Base-by-base conservation (phyloP, 2,797 vertebrate species). In the Amniataba percoides region DNA sequence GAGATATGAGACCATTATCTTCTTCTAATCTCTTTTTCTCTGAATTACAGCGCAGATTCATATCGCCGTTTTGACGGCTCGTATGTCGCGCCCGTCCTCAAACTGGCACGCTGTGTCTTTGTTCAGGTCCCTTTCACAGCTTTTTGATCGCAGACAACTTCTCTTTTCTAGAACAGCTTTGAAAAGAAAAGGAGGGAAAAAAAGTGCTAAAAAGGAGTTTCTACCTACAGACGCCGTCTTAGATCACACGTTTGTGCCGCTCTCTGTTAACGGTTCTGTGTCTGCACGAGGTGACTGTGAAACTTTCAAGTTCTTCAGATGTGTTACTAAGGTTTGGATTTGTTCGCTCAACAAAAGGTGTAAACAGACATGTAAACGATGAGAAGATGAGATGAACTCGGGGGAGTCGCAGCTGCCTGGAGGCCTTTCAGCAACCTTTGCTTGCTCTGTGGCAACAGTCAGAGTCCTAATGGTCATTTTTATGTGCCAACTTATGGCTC, bases 1-100 rank as follows among this genome's bases (percentile, higher is more conserved):
- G 95, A 94, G 91, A 94, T 94, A 95, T 94, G 93, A 95, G 93
- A 94, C 94, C 89, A 95, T 96, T 95, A 95, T 94, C 92, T 90
- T 81, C 94, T 92, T 95, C 94, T 95, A 95, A 92, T 93, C 92
- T 95, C 94, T 95, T 95, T 94, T 92, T 90, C 90, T 94, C 86
- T 91, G 92, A 95, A 94, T 95, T 93, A 94, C 92, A 78, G 88
- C 71, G 31, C 83, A 92, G 93, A 94, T 94, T 93, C 92, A 93
- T 94, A 93, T 92, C 91, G 81, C 81, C 64, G 67, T 21, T 86
- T 76, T 91, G 91, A 92, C 85, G 87, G 89, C 87, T 89, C 87
- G 87, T 87, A 85, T 77, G 93, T 87, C 70, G 89, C 59, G 67
- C 57, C 79, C 69, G 71, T 73, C 83, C 76, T 87, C 78, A 57